Percentiles rank a stretch among this genome's conserved stretches.
phyloP scores from a whole-genome alignment of 2,888 invertebrate genomes.

The Morinoia aosen region DNA sequence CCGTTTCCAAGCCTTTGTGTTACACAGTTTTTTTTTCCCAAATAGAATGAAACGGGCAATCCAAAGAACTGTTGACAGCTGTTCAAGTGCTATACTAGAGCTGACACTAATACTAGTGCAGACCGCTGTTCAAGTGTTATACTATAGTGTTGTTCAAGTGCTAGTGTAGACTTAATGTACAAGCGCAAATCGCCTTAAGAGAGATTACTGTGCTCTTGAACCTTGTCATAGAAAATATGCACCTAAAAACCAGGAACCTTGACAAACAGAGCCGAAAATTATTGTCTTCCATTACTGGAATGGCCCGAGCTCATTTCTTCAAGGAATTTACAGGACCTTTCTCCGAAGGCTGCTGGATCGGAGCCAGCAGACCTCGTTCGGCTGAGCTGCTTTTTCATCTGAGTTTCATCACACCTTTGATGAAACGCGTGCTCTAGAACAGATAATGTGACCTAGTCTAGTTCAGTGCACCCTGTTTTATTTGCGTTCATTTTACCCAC shows the following conservation, averaged over 20 bases:
- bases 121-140: no score
- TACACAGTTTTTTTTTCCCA: background rate
- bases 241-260: background rate
- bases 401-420: background rate
- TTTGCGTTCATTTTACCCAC: background rate
- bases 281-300: background rate
- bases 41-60: background rate
- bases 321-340: background rate
- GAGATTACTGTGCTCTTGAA: background rate
- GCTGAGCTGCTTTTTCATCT: background rate
- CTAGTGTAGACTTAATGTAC: no score
- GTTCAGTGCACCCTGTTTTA: background rate
- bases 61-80: background rate
- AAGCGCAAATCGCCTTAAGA: background rate
- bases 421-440: background rate
- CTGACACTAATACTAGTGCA: no score
- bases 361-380: conserved; percentile 9
- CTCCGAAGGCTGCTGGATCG: background rate
- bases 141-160: no score
- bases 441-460: background rate
- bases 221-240: background rate
- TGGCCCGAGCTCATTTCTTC: background rate
- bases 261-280: background rate
- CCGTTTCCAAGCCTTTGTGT: background rate
- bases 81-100: background rate